Evolutionary conservation across 2,113 vertebrate genomes (phyloP), one percentile per base, ranked within the genome.

Genomic region (Sminthopsis crassicaudata): DNA sequence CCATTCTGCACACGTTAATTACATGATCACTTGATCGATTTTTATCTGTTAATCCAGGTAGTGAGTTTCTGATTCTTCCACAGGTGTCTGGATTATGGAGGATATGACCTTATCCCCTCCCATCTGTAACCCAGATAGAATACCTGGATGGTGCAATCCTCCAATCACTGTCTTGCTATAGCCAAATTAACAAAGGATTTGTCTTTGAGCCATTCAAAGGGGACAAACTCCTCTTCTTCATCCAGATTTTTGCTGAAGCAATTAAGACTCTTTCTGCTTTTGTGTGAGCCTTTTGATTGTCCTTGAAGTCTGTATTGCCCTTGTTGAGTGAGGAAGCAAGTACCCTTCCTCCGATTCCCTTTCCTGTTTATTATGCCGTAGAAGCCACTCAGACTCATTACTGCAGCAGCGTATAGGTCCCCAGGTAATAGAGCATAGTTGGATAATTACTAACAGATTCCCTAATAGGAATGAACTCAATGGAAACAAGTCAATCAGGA

Each of bases 381-480:
- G 91, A 95, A 98, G 96, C 97, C 90, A 93, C 98, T 97, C 91
- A 92, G 97, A 94, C 98, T 98, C 98, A 98, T 99, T 98, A 98
- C 96, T 30, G 96, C 91, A 95, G 98, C 96, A 46, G 98, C 98
- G 98, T 96, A 98, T 89, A 95, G 97, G 98, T 98, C 98, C 98
- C 98, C 96, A 95, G 98, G 98, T 98, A 97, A 97, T 97, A 96
- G 96, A 42, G 90, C 46, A 54, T 95, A 97, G 97, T 98, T 48
- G 94, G 97, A 96, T 98, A 98, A 98, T 99, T 98, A 98, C 98
- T 92, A 97, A 94, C 98, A 97, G 97, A 97, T 97, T 84, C 97
- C 97, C 96, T 98, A 98, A 98, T 98, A 97, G 97, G 97, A 97
- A 96, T 53, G 96, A 97, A 97, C 97, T 98, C 97, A 16, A 91